These are phyloP conservation scores for Oxyruncus cristatus DNA, from an alignment of 2,113 vertebrate genomes.

Conservation along the genomic window DNA sequence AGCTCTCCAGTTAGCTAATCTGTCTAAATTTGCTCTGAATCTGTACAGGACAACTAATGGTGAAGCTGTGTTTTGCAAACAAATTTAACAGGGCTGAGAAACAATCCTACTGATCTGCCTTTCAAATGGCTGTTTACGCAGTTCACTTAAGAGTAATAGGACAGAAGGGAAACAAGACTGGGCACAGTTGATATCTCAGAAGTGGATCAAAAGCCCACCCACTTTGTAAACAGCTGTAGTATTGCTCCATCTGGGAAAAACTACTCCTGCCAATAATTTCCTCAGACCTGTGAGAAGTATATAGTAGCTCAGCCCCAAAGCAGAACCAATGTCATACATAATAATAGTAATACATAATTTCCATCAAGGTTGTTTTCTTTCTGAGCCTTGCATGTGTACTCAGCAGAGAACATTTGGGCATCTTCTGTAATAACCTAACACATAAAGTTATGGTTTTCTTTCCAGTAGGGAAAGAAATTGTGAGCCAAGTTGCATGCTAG, in stretches of 20 bases:
- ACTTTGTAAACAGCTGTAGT: not conserved
- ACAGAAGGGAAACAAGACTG: not conserved
- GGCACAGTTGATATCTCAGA: not conserved
- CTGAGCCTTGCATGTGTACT: not conserved
- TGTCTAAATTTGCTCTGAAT: not conserved
- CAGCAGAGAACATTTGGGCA: not conserved
- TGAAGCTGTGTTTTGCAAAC: not conserved
- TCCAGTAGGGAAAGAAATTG: not conserved
- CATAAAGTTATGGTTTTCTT: not conserved
- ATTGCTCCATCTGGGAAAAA: not conserved
- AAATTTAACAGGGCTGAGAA: not conserved
- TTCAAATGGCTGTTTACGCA: not conserved
- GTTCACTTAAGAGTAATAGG: not conserved
- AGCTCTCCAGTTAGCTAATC: not conserved
- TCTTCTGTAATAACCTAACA: not conserved
- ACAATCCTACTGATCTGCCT: not conserved
- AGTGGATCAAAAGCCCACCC: not conserved
- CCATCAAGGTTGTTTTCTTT: not conserved
- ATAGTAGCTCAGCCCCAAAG: not conserved
- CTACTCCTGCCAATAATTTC: not conserved
- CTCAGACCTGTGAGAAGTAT: not conserved
- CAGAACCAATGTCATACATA: not conserved
- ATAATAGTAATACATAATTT: not conserved
- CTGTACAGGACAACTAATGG: not conserved
- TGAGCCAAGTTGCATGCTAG: not conserved